These are phyloP conservation scores for Melierax canorus DNA, from an alignment of 2,113 vertebrate species.

Conservation along the genomic window DNA sequence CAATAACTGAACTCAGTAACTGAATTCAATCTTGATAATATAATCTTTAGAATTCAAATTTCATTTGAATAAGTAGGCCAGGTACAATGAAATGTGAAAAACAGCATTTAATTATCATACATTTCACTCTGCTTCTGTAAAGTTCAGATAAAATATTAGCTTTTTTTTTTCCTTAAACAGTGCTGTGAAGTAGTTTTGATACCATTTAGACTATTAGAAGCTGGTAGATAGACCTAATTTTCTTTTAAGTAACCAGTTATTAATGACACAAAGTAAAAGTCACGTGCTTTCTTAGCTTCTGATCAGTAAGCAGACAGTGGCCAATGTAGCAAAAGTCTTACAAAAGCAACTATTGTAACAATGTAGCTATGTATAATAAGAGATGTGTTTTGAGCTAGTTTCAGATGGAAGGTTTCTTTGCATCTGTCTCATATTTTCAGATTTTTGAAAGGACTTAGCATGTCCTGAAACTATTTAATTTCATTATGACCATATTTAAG, in stretches of 20 bases:
- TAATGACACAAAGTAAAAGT: neutral
- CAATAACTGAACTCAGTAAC: neutral
- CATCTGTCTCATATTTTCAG: neutral
- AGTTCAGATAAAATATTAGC: neutral
- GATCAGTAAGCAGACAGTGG: neutral
- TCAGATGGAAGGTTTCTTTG: neutral
- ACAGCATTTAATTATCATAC: neutral
- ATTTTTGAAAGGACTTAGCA: neutral
- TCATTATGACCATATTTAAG: neutral
- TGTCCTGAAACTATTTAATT: neutral
- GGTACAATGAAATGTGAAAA: neutral
- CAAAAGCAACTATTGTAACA: neutral
- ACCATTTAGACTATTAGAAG: neutral
- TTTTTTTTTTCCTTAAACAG: neutral
- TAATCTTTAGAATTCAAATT: neutral
- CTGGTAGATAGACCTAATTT: neutral
- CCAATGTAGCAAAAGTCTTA: neutral
- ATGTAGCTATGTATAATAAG: neutral
- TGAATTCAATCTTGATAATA: neutral
- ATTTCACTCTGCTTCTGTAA: neutral
- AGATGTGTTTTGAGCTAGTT: neutral
- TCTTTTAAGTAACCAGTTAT: neutral
- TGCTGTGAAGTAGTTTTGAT: neutral
- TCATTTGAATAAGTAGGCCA: neutral
- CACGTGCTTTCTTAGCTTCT: fast-evolving